Evolutionary conservation across 2,888 invertebrate genomes (phyloP).

Genomic region (Temnothorax ravouxi): DNA sequence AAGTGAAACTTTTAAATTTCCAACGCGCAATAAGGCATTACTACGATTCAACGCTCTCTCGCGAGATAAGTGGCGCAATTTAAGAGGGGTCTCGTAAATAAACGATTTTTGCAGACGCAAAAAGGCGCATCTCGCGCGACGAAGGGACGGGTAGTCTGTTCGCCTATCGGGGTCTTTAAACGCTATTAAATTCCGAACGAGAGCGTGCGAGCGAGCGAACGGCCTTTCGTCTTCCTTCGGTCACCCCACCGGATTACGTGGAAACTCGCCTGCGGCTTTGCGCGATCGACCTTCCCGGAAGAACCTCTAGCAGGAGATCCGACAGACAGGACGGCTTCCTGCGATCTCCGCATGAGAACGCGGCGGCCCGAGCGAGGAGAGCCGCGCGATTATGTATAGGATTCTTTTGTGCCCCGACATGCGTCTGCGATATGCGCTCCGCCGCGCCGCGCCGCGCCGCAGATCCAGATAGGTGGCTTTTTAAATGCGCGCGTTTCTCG

Average conservation of each 20-base stretch:
- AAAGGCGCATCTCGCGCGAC: neutral
- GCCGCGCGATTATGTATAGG: conserved; percentile 43
- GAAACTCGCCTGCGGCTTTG: conserved; percentile 68
- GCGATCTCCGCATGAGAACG: conserved; percentile 40
- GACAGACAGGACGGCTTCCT: conserved; percentile 59
- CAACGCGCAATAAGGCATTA: conserved; percentile 22
- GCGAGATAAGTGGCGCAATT: conserved; percentile 35
- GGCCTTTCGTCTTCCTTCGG: conserved; percentile 27
- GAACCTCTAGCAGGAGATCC: conserved; percentile 56
- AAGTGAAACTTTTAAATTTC: conserved; percentile 8
- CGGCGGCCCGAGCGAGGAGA: neutral
- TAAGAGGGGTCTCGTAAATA: conserved; percentile 4
- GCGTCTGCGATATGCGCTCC: conserved; percentile 33
- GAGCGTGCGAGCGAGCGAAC: conserved; percentile 17
- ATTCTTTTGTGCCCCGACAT: conserved; percentile 36
- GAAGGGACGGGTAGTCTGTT: neutral
- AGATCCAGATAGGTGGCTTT: conserved; percentile 46
- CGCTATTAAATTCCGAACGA: conserved; percentile 49
- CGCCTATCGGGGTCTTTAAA: conserved; percentile 23
- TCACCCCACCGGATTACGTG: conserved; percentile 67
- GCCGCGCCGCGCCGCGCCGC: neutral
- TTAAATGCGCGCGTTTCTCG: conserved; percentile 43
- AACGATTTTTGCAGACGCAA: conserved; percentile 20
- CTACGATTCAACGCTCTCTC: neutral
- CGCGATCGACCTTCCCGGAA: conserved; percentile 77